These are phyloP conservation scores for Leucophenga montana DNA, from an alignment of 2,888 invertebrate genomes.

Conservation along the genomic window DNA sequence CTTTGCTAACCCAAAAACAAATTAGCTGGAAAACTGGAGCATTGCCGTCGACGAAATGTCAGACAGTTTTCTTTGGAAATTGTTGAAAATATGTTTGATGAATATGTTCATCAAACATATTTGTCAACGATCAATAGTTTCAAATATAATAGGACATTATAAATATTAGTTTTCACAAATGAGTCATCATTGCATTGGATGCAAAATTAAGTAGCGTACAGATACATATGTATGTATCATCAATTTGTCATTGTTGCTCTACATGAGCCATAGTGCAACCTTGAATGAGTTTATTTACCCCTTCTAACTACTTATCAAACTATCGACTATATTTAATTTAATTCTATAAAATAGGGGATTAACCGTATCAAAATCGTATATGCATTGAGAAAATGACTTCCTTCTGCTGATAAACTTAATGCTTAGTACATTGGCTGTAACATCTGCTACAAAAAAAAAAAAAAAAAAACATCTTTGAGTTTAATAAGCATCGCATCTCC, in stretches of 20 bases:
- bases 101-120: too few species aligned
- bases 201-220: neutral
- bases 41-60: neutral
- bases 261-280: neutral
- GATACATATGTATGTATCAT: neutral
- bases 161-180: neutral
- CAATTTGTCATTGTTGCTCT: neutral
- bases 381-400: slow-evolving; percentile 41
- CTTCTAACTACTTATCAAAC: slow-evolving; percentile 13
- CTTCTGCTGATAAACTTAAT: slow-evolving; percentile 6
- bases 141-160: too few species aligned
- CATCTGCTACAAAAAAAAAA: slow-evolving; percentile 57
- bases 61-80: neutral
- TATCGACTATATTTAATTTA: slow-evolving; percentile 15
- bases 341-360: slow-evolving; percentile 38
- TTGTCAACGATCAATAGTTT: too few species aligned
- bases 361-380: slow-evolving; percentile 31
- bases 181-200: too few species aligned
- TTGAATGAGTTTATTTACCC: slow-evolving; percentile 3
- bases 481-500: slow-evolving; percentile 51
- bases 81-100: too few species aligned
- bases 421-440: slow-evolving; percentile 44
- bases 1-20: too few species aligned
- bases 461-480: slow-evolving; percentile 41
- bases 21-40: neutral